Evolutionary conservation across 2,797 vertebrate species (phyloP), one percentile per base, ranked within the genome.

Genomic region (Rhyacichthys aspro): DNA sequence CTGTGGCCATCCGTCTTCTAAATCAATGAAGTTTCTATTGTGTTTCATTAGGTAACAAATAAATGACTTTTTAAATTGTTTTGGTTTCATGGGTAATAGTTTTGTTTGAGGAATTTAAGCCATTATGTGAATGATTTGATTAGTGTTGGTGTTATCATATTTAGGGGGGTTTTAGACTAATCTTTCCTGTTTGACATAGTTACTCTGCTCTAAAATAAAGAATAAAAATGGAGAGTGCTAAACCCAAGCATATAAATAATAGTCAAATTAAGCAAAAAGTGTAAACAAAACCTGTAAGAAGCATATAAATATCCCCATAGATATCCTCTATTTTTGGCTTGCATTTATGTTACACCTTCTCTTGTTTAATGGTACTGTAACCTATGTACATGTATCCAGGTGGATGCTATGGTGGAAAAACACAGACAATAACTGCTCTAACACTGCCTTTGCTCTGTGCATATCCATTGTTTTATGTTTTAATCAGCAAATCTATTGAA

Each of bases 1-100:
- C 87, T 72, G 55, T 91, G 37, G 79, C 86, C 9, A 55, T 90
- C 72, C 87, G 85, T 59, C 77, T 91, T 32, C 73, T 93, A 44
- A 86, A 69, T 68, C 87, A 75, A 10, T 93, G 86, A 92, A 47
- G 55, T 50, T 1, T 54, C 33, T 33, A 49, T 6, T 17, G 37
- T 16, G 18, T 47, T 47, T 58, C 12, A 44, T 38, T 36, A 23
- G 57, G 15, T 46, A 45, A 62, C 9, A 9, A 59, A 45, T 44
- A 45, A 46, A 46, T 37, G 67, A 69, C 59, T 23, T 63, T 70
- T 75, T 57, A 38, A 45, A 62, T 19, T 69, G 44, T 67, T 76
- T 16, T 59, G 45, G 43, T 57, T 52, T 59, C 17, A 55, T 50
- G n/a, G 15, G 44, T 53, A 43, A 12, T 15, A 9, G 42, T 50